Evolutionary conservation across 2,113 vertebrate genomes (phyloP).

Genomic region (Oryzias curvinotus): DNA sequence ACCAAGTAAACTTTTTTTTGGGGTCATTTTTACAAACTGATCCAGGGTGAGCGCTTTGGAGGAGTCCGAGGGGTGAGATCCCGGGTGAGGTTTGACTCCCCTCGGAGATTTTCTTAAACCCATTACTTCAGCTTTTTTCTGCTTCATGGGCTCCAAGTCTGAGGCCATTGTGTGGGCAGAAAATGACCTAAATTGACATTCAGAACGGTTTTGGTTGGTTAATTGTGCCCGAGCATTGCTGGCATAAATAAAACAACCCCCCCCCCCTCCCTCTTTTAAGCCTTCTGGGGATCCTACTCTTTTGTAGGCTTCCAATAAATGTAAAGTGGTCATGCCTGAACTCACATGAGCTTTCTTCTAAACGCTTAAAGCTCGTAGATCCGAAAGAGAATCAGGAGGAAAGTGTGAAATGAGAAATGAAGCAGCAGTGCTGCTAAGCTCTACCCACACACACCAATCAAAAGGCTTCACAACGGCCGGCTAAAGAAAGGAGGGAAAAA

Average conservation of each 20-base stretch:
- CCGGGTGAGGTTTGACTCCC: constrained; percentile 67
- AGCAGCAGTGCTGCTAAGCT: constrained; percentile 49
- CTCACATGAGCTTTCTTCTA: constrained; percentile 9
- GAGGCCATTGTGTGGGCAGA: constrained; percentile 72
- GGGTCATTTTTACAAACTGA: background rate
- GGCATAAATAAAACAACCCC: constrained; percentile 55
- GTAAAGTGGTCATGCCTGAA: constrained; percentile 18
- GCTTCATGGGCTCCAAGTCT: constrained; percentile 70
- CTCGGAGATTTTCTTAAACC: constrained; percentile 77
- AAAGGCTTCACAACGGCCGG: constrained; percentile 47
- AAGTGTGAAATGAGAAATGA: constrained; percentile 56
- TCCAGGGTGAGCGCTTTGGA: constrained; percentile 28
- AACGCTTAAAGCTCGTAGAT: background rate
- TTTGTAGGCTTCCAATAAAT: constrained; percentile 25
- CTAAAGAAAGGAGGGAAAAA: constrained; percentile 42
- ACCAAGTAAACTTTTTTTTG: constrained; percentile 5
- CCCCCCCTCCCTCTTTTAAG: constrained; percentile 15
- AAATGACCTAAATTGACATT: constrained; percentile 79
- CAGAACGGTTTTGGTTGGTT: constrained; percentile 58
- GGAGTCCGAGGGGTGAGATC: constrained; percentile 4
- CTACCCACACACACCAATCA: constrained; percentile 55
- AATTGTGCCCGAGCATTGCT: constrained; percentile 61
- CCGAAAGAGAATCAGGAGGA: constrained; percentile 25
- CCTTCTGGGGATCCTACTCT: constrained; percentile 12
- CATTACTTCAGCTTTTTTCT: constrained; percentile 80